Base-by-base conservation (phyloP, 2,113 vertebrate genomes). In the Cynocephalus volans region DNA sequence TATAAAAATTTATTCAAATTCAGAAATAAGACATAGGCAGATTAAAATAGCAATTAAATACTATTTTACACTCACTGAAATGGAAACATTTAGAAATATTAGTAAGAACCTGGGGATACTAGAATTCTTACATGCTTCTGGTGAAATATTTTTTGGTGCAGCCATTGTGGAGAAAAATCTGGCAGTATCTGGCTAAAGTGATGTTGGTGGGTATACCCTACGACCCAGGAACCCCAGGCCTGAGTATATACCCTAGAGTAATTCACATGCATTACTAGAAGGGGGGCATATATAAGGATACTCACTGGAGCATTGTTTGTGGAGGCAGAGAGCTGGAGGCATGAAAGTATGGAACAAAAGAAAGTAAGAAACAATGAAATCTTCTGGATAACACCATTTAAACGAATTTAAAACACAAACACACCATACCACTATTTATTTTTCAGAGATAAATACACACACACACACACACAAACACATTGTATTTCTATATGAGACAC, bases 31-130 rank as follows among this genome's bases (percentile, higher is more conserved):
- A 79, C 36, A 18, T 64, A 70, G 50, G 31, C 45, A 76, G 75
- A 79, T 81, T 36, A 48, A 77, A 80, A 45, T 56, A 93, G 58
- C 4, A 60, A 41, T n/a, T 10, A 24, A 81, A 70, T 92, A 56
- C 1, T 33, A n/a, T 75, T 88, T 64, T 67, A 58, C 26, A 85
- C 8, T 80, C 41, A 67, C 21, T 62, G 54, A 33, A 60, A 92
- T 60, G 24, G 48, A 24, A 96, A 93, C 54, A 28, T 31, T 33
- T 86, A 70, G 64, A 95, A 94, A n/a, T 76, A 62, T 18, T 54
- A 8, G 6, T 77, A 36, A 92, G 21, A 41, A 65, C 50, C 13
- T 26, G n/a, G 48, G 12, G 26, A 33, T 33, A 50, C 12, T 64
- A 80, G 58, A 92, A 87, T 28, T 36, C n/a, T 12, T 81, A 19